Conservation (phyloP, 1,140 invertebrate species). For the Hermetia illucens region DNA sequence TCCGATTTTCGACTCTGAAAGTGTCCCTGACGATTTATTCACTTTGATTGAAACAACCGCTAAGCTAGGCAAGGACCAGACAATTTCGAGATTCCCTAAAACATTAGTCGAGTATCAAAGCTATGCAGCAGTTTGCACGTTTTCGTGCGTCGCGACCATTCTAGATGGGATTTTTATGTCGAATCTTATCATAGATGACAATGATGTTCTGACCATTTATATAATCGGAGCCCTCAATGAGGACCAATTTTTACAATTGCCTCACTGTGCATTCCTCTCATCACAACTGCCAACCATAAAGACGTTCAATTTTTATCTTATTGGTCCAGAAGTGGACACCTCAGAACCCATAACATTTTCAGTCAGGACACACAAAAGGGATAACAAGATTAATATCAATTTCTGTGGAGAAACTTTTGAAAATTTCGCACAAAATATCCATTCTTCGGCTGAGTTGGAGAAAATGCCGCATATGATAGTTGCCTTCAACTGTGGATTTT, state of each 20-base stretch:
- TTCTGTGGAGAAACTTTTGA: conserved; percentile 14
- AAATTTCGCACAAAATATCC: conserved; percentile 9
- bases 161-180: conserved; percentile 10
- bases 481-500: neutral
- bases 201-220: conserved; percentile 9
- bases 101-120: conserved; percentile 9
- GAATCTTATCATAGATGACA: neutral
- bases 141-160: conserved; percentile 15
- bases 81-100: too few species aligned
- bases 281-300: conserved; percentile 9
- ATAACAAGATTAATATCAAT: conserved; percentile 9
- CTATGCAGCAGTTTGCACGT: conserved; percentile 12
- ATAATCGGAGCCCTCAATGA: conserved; percentile 13
- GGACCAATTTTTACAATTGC: conserved; percentile 11
- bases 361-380: conserved; percentile 3
- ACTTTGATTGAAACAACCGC: too few species aligned
- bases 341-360: conserved; percentile 15
- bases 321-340: conserved; percentile 15
- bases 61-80: too few species aligned
- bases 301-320: conserved; percentile 13
- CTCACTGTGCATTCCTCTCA: conserved; percentile 18
- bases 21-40: too few species aligned
- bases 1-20: too few species aligned
- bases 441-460: neutral
- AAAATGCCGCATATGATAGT: neutral